phyloP scores from a whole-genome alignment of 1,140 invertebrate genomes.

The Hyles vespertilio region DNA sequence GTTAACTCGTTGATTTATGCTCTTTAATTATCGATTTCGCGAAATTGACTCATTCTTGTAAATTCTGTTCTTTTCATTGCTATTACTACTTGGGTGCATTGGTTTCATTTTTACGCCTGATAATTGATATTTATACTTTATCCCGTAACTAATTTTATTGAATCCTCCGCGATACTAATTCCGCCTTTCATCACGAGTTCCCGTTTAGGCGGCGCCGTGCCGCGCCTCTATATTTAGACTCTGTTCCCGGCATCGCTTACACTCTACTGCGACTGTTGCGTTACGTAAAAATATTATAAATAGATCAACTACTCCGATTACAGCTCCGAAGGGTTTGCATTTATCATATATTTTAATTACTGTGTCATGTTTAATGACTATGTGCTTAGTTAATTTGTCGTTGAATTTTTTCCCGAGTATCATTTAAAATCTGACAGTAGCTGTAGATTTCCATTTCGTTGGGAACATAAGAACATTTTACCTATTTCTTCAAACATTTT shows the following conservation, averaged over 20 bases:
- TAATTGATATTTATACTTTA: not conserved
- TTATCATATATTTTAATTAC: not conserved
- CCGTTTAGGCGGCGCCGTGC: conserved; percentile 35
- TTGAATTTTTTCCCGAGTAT: no score
- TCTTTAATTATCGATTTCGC: not conserved
- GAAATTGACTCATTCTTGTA: not conserved
- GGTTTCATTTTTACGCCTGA: no score
- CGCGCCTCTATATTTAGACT: conserved; percentile 52
- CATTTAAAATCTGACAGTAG: no score
- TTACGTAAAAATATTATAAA: conserved; percentile 41
- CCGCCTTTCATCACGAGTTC: conserved; percentile 28
- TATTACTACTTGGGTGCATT: not conserved
- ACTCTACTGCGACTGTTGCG: conserved; percentile 22
- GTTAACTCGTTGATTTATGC: not conserved
- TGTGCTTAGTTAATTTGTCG: no score
- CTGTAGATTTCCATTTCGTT: no score
- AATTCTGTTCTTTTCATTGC: not conserved
- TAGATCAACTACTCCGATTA: conserved; percentile 34
- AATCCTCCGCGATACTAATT: not conserved
- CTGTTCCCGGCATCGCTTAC: conserved; percentile 32
- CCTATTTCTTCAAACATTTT: no score
- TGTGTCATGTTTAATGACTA: no score
- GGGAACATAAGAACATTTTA: no score
- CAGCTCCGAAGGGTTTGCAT: not conserved
- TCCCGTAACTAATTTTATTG: not conserved